Evolutionary conservation across 2,888 invertebrate species (phyloP), one percentile per base, ranked within the genome.

Genomic region (Parnassius smintheus): DNA sequence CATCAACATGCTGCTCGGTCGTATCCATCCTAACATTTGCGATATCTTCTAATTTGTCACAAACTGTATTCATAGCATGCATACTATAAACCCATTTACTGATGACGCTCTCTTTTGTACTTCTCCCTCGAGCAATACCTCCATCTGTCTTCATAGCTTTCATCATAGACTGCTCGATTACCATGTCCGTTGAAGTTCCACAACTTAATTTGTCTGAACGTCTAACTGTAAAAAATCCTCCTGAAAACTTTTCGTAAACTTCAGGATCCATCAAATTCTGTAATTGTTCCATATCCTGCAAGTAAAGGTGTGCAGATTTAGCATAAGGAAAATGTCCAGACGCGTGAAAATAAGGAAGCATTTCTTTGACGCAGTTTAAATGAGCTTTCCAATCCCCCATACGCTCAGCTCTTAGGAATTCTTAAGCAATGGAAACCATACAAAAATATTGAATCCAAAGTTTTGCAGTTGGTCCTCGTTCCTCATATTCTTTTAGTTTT

Each of bases 381-480:
- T 83, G 81, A 66, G 72, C 74, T 74, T 77, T 53, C 77, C 81
- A 83, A 75, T 82, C 77, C 49, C 79, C 78, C 75, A 75, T 75
- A 68, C 81, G 74, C 65, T 83, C 81, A 73, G 82, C 81, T 74
- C 74, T 73, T 67, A 82, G 49, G 66, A 81, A 81, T 25, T 82
- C 72, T 65, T 81, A 79, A n/a, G 71, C 73, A 72, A 83, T 68
- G 0, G 77, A 73, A 7, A 80, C 76, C 78, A 81, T 78, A 44
- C 61, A 18, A 75, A 80, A 80, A 74, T 79, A 82, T 69, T 80
- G 78, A 1, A 75, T 67, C 77, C 76, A 51, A 70, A 79, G n/a
- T n/a, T n/a, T n/a, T n/a, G n/a, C n/a, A n/a, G n/a, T n/a, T n/a
- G n/a, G n/a, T n/a, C n/a, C n/a, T 72, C 72, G 67, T 66, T 73